Evolutionary conservation across 64 coral and sea anemone genomes (phyloP), one percentile per base, ranked within the genome.

Genomic region (Trachythela sp.): DNA sequence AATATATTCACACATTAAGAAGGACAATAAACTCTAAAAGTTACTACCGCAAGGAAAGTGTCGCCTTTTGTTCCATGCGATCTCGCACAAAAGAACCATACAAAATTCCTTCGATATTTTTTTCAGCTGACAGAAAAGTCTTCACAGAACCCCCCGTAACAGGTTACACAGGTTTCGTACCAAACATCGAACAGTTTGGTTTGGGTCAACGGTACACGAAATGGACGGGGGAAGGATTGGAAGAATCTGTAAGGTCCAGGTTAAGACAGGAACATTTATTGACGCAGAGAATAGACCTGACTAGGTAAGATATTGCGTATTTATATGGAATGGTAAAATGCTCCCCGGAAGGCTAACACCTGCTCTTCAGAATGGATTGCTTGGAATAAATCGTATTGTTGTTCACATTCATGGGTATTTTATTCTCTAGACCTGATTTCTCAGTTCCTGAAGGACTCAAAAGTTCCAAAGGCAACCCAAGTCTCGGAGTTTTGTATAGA

Each of bases 161-260:
- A 13, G 75, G 75, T 9, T 80, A 80, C 30, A 80, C 75, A 15
- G 75, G 75, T 37, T 80, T 80, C 9, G 33, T 80, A 18, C 75
- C 75, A 39, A 80, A 80, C 37, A 80, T 80, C 13, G 75, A 80
- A 36, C 26, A 30, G 18, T 80, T 37, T 80, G 75, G 75, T 80
- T 37, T 80, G 17, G 75, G 75, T 2, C 75, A 80, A 30, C 30
- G 75, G 31, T 80, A 80, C 20, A 80, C 13, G 31, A 80, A 80
- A 39, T 80, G 75, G 75, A 80, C 75, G 15, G 75, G 35, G 75
- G 32, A 80, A 64, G 56, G 56, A 20, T 18, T 64, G 17, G 56
- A 64, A 17, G 56, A 64, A 64, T 64, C 56, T 26, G 56, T 64
- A 0, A 64, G 22, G 22, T 64, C 56, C 15, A 64, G 56, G 56